Evolutionary conservation across 2,888 invertebrate species (phyloP).

Genomic region (Folsomia manolachei): DNA sequence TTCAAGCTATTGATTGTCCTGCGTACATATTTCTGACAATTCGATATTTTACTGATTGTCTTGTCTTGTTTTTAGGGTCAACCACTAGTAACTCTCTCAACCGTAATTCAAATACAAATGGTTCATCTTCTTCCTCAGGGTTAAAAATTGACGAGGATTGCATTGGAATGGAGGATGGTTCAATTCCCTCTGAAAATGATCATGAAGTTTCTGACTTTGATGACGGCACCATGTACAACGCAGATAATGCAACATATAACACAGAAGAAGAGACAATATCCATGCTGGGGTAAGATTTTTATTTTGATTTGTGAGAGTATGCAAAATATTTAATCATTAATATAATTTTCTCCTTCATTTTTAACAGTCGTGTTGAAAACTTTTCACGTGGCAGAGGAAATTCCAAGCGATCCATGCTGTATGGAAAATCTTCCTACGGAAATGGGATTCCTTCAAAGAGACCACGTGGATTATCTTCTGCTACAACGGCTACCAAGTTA

Average conservation of each 20-base stretch:
- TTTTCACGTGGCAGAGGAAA: constrained; percentile 36
- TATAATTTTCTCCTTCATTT: no score
- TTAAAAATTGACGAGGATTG: constrained; percentile 46
- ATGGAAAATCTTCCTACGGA: constrained; percentile 17
- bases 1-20: background rate
- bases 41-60: no score
- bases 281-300: constrained; percentile 23
- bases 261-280: constrained; percentile 28
- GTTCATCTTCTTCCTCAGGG: constrained; percentile 17
- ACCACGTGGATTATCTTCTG: constrained; percentile 42
- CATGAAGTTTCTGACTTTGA: constrained; percentile 28
- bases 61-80: no score
- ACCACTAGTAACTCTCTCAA: background rate
- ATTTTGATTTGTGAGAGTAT: no score
- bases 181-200: background rate
- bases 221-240: constrained; percentile 37
- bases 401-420: constrained; percentile 42
- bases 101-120: constrained; percentile 29
- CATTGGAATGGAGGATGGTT: constrained; percentile 37
- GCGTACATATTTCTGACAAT: background rate
- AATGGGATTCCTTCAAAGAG: constrained; percentile 46
- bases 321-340: no score
- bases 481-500: no score
- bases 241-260: constrained; percentile 33
- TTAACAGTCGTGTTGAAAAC: constrained; percentile 33